Evolutionary conservation across 2,113 vertebrate species (phyloP), one percentile per base, ranked within the genome.

Genomic region (Emydocephalus ijimae): DNA sequence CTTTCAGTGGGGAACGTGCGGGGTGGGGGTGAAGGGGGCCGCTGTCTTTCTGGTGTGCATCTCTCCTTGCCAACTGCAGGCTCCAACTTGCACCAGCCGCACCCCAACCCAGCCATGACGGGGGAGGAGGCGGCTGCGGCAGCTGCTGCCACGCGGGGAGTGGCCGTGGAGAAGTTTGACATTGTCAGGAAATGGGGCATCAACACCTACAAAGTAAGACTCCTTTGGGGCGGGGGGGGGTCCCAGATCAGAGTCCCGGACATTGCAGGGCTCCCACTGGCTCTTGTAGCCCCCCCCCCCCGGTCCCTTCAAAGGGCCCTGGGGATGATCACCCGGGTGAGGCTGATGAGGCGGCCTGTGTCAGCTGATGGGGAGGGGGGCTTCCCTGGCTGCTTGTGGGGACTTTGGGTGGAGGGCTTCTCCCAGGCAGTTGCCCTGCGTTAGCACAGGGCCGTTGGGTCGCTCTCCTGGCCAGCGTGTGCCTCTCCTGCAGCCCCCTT

Each of bases 151-250:
- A 96, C 97, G 12, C 97, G 98, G 0, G 99, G 99, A 0, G 97
- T 99, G 1, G 99, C 99, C 0, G 99, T 98, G 94, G 99, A 99
- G 96, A 99, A 99, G 95, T 98, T 99, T 10, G 99, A 99, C 96
- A 98, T 98, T 0, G 95, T 99, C 96, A 99, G 98, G 97, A 99
- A 99, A 89, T 99, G 99, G 99, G 98, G 99, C 50, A 98, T 99
- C 95, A 99, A 99, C 98, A 99, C 99, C 0, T 99, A 99, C 94
- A 99, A 99, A 98, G 99, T 99, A 95, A 93, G 96, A 5, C 0
- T 1, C 6, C 12, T 48, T 50, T 93, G 20, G 87, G 94, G 86
- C 1, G 3, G 43, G 48, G 57, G 87, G 12, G 86, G 85, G 18
- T 18, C 45, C 92, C 94, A 3, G 14, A 10, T 18, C 29, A 86